Evolutionary conservation across 2,888 invertebrate species (phyloP).

Genomic region (Tenthredo scrophulariae): DNA sequence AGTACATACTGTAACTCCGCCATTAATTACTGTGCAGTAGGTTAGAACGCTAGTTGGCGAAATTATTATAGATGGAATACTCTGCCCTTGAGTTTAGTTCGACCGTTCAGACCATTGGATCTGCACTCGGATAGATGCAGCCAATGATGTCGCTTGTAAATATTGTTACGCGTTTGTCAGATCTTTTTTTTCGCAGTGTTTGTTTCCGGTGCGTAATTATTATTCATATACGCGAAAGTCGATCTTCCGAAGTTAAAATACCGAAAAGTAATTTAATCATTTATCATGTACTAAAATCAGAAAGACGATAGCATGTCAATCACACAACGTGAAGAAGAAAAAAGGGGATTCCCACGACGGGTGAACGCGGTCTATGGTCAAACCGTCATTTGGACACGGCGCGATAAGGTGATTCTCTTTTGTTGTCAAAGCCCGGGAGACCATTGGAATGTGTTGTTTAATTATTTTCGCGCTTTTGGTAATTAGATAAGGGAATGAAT

Average conservation of each 20-base stretch:
- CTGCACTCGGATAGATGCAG: too few relatives aligned
- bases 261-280: not conserved
- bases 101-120: not conserved
- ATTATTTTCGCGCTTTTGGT: not conserved
- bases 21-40: conserved; percentile 53
- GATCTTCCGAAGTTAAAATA: not conserved
- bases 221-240: too few relatives aligned
- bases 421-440: conserved; percentile 8
- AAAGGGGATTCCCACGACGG: not conserved
- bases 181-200: not conserved
- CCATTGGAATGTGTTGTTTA: not conserved
- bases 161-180: not conserved
- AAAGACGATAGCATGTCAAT: not conserved
- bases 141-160: not conserved
- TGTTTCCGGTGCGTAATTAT: too few relatives aligned
- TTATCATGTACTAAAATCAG: not conserved
- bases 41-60: conserved; percentile 40
- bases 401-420: not conserved
- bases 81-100: not conserved
- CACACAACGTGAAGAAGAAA: not conserved
- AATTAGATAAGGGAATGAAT: not conserved
- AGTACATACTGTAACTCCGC: conserved; percentile 49
- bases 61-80: conserved; percentile 31
- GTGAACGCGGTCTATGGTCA: not conserved
- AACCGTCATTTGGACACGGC: not conserved